Conservation (phyloP, 2,113 vertebrate genomes). For the Chloropsis hardwickii region DNA sequence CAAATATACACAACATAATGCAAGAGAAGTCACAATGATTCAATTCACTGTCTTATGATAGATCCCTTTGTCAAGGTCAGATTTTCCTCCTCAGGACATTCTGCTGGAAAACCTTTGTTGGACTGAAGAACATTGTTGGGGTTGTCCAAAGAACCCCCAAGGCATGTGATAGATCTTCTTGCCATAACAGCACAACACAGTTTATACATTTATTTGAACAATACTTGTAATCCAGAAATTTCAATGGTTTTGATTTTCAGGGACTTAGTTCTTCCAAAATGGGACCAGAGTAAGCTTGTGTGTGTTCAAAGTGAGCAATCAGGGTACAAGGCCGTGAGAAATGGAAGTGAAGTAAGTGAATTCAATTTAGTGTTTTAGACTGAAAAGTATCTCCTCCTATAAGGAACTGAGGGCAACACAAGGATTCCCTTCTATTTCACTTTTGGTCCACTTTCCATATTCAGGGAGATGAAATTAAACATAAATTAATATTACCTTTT, state of each 20-base stretch:
- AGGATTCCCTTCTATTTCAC: not conserved
- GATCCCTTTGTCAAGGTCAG: not conserved
- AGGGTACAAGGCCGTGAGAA: not conserved
- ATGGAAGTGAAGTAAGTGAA: not conserved
- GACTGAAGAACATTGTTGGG: not conserved
- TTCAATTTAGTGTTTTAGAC: not conserved
- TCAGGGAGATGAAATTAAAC: not conserved
- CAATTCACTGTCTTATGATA: not conserved
- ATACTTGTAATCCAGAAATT: not conserved
- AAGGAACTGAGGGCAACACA: not conserved
- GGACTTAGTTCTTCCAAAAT: not conserved
- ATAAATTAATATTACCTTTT: slow-evolving; percentile 13
- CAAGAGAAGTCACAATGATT: not conserved
- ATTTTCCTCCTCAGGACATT: not conserved
- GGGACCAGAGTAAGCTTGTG: not conserved
- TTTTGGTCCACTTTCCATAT: not conserved
- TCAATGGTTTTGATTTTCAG: not conserved
- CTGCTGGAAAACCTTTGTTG: not conserved
- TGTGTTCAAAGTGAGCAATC: not conserved
- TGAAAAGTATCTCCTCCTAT: not conserved
- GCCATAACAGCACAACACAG: not conserved
- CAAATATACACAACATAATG: not conserved
- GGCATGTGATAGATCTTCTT: not conserved
- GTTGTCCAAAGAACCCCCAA: not conserved
- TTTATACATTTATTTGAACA: not conserved